Evolutionary conservation across 2,797 vertebrate species (phyloP).

Genomic region (Aulostomus chinensis): DNA sequence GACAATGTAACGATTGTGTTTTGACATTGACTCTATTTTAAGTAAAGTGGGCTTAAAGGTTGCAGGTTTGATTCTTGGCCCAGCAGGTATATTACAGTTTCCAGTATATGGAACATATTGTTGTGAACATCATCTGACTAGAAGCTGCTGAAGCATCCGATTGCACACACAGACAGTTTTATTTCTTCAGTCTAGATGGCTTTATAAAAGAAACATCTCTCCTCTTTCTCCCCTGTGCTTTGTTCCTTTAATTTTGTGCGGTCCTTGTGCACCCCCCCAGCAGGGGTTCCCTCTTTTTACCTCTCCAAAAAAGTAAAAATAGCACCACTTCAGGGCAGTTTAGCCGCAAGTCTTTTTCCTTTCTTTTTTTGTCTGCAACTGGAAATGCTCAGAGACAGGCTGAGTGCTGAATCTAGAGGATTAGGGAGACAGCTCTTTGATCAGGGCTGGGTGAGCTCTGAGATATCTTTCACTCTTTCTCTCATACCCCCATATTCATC

Average conservation of each 20-base stretch:
- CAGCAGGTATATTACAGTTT: background rate
- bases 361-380: slow-evolving; percentile 64
- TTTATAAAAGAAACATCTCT: slow-evolving; percentile 39
- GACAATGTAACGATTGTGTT: too few species aligned
- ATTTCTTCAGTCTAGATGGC: slow-evolving; percentile 14
- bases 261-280: slow-evolving; percentile 56
- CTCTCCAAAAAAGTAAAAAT: slow-evolving; percentile 80
- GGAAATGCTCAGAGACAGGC: slow-evolving; percentile 77
- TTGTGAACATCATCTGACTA: slow-evolving; percentile 8
- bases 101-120: slow-evolving; percentile 18
- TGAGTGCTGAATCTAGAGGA: slow-evolving; percentile 81
- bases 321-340: slow-evolving; percentile 82
- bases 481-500: slow-evolving; percentile 30
- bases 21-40: too few species aligned
- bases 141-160: slow-evolving; percentile 9
- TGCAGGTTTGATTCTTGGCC: too few species aligned
- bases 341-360: slow-evolving; percentile 76
- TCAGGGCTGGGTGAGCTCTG: slow-evolving; percentile 72
- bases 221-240: slow-evolving; percentile 55
- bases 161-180: slow-evolving; percentile 10
- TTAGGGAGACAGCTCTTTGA: slow-evolving; percentile 83
- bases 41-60: too few species aligned
- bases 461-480: slow-evolving; percentile 57
- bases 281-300: slow-evolving; percentile 68
- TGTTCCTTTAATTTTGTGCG: slow-evolving; percentile 68